These are phyloP conservation scores for Diplosoma virens DNA, from an alignment of 23 tunicate species.

Conservation along the genomic window DNA sequence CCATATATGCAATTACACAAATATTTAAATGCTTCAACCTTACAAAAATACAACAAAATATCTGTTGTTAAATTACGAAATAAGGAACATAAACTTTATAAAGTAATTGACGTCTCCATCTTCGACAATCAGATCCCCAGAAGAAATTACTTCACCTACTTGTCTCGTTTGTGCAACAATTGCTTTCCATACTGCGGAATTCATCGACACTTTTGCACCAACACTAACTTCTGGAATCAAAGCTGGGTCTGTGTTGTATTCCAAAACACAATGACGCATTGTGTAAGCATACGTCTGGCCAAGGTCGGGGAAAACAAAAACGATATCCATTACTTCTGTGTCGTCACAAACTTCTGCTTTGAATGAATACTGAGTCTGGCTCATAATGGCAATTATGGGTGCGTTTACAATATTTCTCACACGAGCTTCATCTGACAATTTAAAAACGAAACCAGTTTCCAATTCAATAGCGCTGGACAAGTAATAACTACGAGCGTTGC, in stretches of 20 bases:
- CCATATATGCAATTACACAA: no score
- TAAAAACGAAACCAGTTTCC: not conserved
- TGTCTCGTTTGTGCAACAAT: conserved; percentile 16
- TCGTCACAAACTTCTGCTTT: conserved; percentile 55
- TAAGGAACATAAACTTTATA: no score
- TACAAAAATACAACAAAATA: no score
- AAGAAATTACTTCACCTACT: not conserved
- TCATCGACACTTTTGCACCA: conserved; percentile 31
- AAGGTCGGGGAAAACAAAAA: conserved; percentile 30
- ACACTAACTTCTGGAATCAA: not conserved
- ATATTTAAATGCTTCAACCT: no score
- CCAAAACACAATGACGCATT: conserved; percentile 48
- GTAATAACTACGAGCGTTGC: conserved; percentile 68
- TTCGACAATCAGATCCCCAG: conserved; percentile 25
- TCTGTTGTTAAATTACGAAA: no score
- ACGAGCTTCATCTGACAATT: not conserved
- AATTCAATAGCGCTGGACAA: conserved; percentile 54
- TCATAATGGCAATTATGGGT: not conserved
- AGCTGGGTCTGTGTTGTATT: not conserved
- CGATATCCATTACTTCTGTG: not conserved
- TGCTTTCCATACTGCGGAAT: conserved; percentile 25
- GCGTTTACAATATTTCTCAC: not conserved
- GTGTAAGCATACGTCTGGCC: conserved; percentile 23
- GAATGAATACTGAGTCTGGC: not conserved
- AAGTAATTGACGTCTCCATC: no score